Evolutionary conservation across 2,113 vertebrate genomes (phyloP).

Genomic region (Onychorhynchus coronatus): DNA sequence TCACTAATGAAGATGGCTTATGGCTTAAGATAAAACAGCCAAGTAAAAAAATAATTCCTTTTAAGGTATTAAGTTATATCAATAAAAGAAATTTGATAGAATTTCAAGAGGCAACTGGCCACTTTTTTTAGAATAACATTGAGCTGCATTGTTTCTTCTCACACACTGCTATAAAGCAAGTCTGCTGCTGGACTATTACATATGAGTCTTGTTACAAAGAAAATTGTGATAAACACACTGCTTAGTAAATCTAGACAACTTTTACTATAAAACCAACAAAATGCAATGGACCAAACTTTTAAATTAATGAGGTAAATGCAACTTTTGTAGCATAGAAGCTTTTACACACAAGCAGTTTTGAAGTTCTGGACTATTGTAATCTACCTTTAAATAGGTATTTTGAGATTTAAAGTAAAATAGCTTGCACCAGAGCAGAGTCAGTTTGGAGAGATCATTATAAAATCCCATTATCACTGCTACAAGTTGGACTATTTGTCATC

Average conservation of each 20-base stretch:
- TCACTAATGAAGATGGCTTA: not conserved
- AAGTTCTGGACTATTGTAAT: conserved; percentile 22
- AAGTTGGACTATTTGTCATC: conserved; percentile 93
- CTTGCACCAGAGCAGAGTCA: conserved; percentile 69
- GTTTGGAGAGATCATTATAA: conserved; percentile 90
- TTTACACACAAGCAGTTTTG: not conserved
- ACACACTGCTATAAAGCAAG: not conserved
- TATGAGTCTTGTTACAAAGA: not conserved
- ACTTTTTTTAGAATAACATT: not conserved
- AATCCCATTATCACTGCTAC: conserved; percentile 89
- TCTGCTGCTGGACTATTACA: not conserved
- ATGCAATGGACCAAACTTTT: not conserved
- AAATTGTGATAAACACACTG: not conserved
- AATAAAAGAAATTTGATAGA: not conserved
- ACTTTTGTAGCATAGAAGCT: not conserved
- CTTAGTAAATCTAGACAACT: not conserved
- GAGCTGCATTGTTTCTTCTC: not conserved
- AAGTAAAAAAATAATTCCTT: not conserved
- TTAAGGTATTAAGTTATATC: not conserved
- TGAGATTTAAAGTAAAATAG: conserved; percentile 72
- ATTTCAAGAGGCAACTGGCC: not conserved
- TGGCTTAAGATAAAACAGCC: not conserved
- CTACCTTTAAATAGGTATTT: conserved; percentile 70
- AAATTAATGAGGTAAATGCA: not conserved
- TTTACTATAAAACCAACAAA: not conserved